phyloP scores from a whole-genome alignment of 37 sponge, comb jelly and placozoan genomes.

The Spongilla lacustris region DNA sequence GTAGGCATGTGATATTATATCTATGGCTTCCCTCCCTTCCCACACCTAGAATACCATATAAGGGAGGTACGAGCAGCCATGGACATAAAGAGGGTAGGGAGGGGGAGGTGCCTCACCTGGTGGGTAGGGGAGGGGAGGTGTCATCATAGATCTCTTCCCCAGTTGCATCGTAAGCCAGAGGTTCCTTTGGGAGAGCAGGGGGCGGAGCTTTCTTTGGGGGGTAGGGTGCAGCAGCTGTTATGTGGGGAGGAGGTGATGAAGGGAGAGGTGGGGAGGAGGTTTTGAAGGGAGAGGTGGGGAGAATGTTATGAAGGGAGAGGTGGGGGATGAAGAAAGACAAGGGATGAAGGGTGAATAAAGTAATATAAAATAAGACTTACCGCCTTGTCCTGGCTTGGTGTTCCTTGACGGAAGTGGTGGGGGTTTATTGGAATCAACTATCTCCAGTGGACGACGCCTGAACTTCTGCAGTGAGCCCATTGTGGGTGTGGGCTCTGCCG shows the following conservation, averaged over 20 bases:
- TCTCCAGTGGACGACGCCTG: slow-evolving; percentile 39
- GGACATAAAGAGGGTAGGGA: no score
- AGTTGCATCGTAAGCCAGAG: neutral
- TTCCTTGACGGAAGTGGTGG: slow-evolving; percentile 36
- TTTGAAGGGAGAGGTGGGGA: neutral
- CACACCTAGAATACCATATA: no score
- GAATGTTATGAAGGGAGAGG: neutral
- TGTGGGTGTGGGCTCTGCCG: slow-evolving; percentile 34
- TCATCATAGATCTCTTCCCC: neutral
- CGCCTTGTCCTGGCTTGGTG: slow-evolving; percentile 14
- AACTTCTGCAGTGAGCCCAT: slow-evolving; percentile 9
- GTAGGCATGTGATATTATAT: no score
- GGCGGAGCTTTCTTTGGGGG: neutral
- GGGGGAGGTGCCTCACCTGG: no score
- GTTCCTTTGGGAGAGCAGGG: slow-evolving; percentile 1
- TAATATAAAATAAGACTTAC: neutral
- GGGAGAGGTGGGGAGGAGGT: slow-evolving; percentile 3
- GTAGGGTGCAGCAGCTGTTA: neutral
- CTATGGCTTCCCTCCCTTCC: no score
- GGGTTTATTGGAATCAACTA: slow-evolving; percentile 51
- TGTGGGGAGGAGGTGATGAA: neutral
- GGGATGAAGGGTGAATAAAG: neutral
- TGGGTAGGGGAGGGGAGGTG: no score
- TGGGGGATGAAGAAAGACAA: no score
- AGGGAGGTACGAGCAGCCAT: no score